phyloP scores from a whole-genome alignment of 1,140 invertebrate species.

The Pinna nobilis region DNA sequence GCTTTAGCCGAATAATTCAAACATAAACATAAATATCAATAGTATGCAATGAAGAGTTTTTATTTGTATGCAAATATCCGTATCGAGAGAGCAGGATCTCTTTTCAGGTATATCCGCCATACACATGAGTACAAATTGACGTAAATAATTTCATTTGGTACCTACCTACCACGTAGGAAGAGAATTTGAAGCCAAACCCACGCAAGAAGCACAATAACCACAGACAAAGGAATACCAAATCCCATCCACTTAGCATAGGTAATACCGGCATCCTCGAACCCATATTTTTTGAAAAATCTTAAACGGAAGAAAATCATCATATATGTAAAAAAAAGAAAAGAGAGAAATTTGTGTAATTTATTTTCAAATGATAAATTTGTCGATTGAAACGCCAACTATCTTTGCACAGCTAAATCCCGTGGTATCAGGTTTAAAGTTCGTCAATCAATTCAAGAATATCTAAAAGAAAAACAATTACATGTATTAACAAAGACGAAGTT shows the following conservation, averaged over 20 bases:
- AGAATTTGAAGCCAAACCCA: conserved; percentile 68
- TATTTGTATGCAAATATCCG: too few species aligned
- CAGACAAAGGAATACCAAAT: conserved; percentile 69
- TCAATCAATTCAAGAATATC: too few species aligned
- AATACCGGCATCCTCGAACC: conserved; percentile 41
- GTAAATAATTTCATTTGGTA: too few species aligned
- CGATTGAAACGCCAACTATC: not conserved
- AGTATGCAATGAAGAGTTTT: too few species aligned
- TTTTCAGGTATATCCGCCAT: too few species aligned
- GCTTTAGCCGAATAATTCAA: too few species aligned
- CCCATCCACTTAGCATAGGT: conserved; percentile 73
- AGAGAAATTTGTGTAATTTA: not conserved
- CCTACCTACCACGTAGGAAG: conserved; percentile 55
- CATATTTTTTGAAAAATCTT: not conserved
- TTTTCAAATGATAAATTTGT: not conserved
- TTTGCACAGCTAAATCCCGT: too few species aligned
- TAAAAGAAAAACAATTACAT: too few species aligned
- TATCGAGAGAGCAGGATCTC: too few species aligned
- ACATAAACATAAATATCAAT: too few species aligned
- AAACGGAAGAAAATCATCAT: not conserved
- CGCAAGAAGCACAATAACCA: conserved; percentile 60
- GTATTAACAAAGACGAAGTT: too few species aligned
- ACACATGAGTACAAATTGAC: not conserved
- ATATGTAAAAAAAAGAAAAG: not conserved
- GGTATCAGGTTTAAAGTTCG: too few species aligned